Evolutionary conservation across 1,140 invertebrate genomes (phyloP), one percentile per base, ranked within the genome.

Genomic region (Ladona fulva): DNA sequence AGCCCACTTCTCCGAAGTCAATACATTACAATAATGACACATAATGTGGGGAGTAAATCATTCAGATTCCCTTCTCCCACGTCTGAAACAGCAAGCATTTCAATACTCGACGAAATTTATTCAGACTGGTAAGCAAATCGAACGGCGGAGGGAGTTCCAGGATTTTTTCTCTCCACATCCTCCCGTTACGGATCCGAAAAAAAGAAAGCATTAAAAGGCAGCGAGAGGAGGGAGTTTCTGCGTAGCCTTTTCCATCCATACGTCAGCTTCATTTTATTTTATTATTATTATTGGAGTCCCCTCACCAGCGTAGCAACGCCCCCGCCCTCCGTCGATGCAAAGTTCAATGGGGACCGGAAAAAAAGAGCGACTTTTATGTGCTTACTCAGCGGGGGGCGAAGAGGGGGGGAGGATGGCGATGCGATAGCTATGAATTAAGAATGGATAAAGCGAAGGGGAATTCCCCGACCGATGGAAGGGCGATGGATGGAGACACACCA

Each of bases 401-500:
- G 25, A 77, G 75, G 16, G n/a, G 73, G 25, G n/a, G 66, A 37
- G 76, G 76, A 42, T 25, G 66, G 25, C 25, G 22, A 25, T 66
- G 74, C 24, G 37, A 75, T 11, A 10, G 44, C 44, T 19, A 52
- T 52, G 44, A 52, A 52, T 52, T 52, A 52, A 52, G 44, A 52
- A 52, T 52, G 44, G 44, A 52, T 52, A 52, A 29, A 42, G 16
- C 25, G 42, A 37, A 6, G 74, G 16, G 42, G 24, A 73, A 66
- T n/a, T n/a, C n/a, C n/a, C 29, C 76, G 74, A 74, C 44, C 44
- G 74, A 42, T 74, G 66, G 42, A 74, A 75, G 75, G 25, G 78
- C 73, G 24, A 52, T 19, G 44, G 44, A 19, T 52, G n/a, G n/a
- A n/a, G n/a, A n/a, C n/a, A n/a, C n/a, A n/a, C n/a, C n/a, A n/a